Base-by-base conservation (phyloP, 2,888 invertebrate species). In the Apamea monoglypha region DNA sequence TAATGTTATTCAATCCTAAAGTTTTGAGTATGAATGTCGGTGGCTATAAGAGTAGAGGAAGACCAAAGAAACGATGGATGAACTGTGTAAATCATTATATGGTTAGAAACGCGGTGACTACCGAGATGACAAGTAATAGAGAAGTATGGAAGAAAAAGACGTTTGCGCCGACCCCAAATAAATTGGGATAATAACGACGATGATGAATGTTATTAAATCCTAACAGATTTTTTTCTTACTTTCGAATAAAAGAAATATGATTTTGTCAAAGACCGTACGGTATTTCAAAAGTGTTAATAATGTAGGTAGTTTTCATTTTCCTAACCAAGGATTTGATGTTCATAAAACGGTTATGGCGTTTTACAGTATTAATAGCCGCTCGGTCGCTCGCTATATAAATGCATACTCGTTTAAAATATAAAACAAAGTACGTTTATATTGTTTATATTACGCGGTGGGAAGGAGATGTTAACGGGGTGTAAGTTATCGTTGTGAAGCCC, bases 391-490 rank as follows among this genome's bases (percentile, higher is more conserved):
- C 72, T 80, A 67, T 80, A 72, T 67, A 87, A 83, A 86, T 67
- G 79, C 80, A 70, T 73, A 84, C 78, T 76, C 70, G 74, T 85
- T 85, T 81, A 85, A 77, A 87, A 85, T 85, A 81, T 81, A 81
- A 85, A 85, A 85, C 85, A 85, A 85, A 85, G 85, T 88, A 85
- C 81, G 86, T 85, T 85, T 85, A 84, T 81, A 64, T 56, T 78
- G 79, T 84, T 79, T 84, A 82, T 85, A 87, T 80, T 80, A 80
- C 74, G 53, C 53, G 44, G 85, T 66, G 76, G 74, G 73, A 85
- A 78, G 75, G 36, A 85, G 82, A 85, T 88, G 86, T 88, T 85
- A 85, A 85, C 88, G 85, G 88, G 16, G 82, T 85, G 85, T 85
- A 85, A 85, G 88, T 85, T 85, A 85, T 88, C 69, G 85, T 66